Conservation (phyloP, 1,140 invertebrate genomes). For the Aphaenogaster floridana region DNA sequence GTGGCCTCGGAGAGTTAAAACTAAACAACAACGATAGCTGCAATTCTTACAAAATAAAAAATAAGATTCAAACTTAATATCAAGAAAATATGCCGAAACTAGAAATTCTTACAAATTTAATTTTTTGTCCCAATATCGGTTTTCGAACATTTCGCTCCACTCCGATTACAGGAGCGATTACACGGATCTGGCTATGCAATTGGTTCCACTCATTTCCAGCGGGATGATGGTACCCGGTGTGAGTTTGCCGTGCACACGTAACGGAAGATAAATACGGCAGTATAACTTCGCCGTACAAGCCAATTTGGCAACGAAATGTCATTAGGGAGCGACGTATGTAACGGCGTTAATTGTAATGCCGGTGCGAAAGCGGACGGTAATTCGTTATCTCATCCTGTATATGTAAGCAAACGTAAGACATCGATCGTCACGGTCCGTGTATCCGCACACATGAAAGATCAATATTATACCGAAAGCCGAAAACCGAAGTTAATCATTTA, state of each 20-base stretch:
- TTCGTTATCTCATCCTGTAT: slow-evolving; percentile 27
- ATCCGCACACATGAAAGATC: neutral
- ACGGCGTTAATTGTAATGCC: slow-evolving; percentile 55
- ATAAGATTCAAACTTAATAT: too few species aligned
- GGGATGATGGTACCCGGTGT: slow-evolving; percentile 32
- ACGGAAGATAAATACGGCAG: slow-evolving; percentile 58
- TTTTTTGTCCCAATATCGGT: too few species aligned
- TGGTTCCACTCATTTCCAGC: slow-evolving; percentile 55
- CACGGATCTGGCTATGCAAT: slow-evolving; percentile 57
- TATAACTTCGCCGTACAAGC: slow-evolving; percentile 60
- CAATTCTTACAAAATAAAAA: too few species aligned
- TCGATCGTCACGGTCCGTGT: slow-evolving; percentile 2
- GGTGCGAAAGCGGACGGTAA: slow-evolving; percentile 36
- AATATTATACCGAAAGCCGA: neutral
- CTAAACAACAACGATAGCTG: too few species aligned
- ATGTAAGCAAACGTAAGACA: slow-evolving; percentile 39
- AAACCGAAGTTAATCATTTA: neutral
- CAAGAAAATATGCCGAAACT: too few species aligned
- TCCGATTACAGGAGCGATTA: slow-evolving; percentile 58
- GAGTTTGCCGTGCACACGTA: slow-evolving; percentile 54
- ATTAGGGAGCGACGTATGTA: slow-evolving; percentile 57
- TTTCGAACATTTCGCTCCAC: too few species aligned
- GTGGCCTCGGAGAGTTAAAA: too few species aligned
- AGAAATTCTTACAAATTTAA: too few species aligned
- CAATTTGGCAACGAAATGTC: slow-evolving; percentile 65